Conservation (phyloP, 2,113 vertebrate species). For the Phoenicopterus ruber region DNA sequence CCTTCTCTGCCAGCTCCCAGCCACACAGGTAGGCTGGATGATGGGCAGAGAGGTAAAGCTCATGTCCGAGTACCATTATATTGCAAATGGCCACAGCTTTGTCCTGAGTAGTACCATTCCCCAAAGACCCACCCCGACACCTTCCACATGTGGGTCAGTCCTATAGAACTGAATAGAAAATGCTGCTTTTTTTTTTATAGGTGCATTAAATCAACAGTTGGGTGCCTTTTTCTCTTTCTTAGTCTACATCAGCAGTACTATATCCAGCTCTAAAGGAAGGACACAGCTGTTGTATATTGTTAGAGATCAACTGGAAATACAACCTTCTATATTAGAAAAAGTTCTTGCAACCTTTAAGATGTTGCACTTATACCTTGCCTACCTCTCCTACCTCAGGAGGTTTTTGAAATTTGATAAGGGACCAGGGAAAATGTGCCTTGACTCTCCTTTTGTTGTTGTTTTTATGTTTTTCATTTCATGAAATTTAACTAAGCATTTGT, state of each 20-base stretch:
- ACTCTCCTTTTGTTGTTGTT: background rate
- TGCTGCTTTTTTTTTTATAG: too few species aligned
- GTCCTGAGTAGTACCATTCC: background rate
- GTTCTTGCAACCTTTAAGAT: background rate
- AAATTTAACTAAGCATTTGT: background rate
- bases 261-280: background rate
- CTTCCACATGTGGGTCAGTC: background rate
- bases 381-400: background rate
- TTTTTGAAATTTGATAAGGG: background rate
- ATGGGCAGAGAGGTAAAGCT: background rate
- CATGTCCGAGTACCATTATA: background rate
- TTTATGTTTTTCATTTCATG: background rate
- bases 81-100: background rate
- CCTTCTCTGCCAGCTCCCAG: background rate
- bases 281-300: background rate
- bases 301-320: background rate
- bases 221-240: background rate
- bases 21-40: background rate
- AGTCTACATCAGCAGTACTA: background rate
- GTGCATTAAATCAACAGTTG: rapidly evolving
- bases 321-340: background rate
- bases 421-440: background rate
- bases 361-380: background rate
- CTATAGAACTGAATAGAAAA: background rate
- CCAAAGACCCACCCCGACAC: background rate